These are phyloP conservation scores for Oxyruncus cristatus DNA, from an alignment of 2,113 vertebrate species.

Conservation along the genomic window DNA sequence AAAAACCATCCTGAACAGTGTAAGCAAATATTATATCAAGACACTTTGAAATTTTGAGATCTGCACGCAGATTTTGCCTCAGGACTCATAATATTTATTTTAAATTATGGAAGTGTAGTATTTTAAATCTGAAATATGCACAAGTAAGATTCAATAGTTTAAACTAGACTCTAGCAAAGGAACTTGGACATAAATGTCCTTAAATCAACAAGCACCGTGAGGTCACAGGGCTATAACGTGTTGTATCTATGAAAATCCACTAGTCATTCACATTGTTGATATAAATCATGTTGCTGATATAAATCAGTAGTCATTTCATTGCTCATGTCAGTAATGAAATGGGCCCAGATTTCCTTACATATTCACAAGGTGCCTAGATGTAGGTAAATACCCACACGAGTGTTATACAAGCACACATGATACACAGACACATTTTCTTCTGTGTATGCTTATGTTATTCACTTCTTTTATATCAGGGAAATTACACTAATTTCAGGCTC, in stretches of 20 bases:
- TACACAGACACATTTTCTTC: not conserved
- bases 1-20: accelerated
- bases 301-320: not conserved
- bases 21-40: not conserved
- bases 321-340: not conserved
- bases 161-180: not conserved
- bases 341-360: not conserved
- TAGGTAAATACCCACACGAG: not conserved
- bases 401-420: not conserved
- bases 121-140: not conserved
- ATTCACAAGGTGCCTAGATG: not conserved
- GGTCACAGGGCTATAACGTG: not conserved
- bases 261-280: accelerated
- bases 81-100: not conserved
- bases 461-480: not conserved
- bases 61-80: not conserved
- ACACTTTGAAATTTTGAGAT: not conserved
- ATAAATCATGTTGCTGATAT: not conserved
- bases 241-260: not conserved
- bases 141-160: not conserved
- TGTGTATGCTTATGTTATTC: not conserved
- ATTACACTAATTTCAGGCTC: not conserved
- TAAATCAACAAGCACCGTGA: not conserved
- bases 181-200: not conserved
- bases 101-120: not conserved